Base-by-base conservation (phyloP, 2,797 vertebrate species). In the Halcyon leucocephala region DNA sequence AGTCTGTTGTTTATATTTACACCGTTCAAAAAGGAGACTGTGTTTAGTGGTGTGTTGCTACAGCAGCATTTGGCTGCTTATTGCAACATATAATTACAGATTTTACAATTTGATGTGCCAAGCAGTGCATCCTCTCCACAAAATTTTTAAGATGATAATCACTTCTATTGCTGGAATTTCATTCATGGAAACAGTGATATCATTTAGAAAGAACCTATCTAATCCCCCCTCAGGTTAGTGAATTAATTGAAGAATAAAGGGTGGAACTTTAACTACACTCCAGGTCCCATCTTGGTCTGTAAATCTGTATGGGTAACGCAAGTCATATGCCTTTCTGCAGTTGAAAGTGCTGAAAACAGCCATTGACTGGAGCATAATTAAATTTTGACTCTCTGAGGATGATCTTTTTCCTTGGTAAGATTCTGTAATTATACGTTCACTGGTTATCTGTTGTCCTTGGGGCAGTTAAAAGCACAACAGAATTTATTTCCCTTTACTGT, bases 1-100 rank as follows among this genome's bases (percentile, higher is more conserved):
- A 91, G 60, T 82, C 87, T 95, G 81, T 72, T 93, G 64, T 90
- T 96, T 95, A 54, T 86, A 54, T 96, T 80, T 94, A 77, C 61
- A 73, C 74, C 64, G 90, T 95, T 89, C 73, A 67, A 58, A 91
- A 67, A 84, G 60, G 86, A 92, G 73, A 15, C n/a, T 70, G 48
- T 90, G 28, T 93, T 94, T 90, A 70, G 37, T 71, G 58, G 15
- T 73, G 55, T 90, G 71, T 65, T 95, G 67, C 83, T 93, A 57
- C 88, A 89, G 85, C 48, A 96, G 70, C 71, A 84, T 89, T 93
- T 95, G 51, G 48, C 51, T 93, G 58, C 84, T 82, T 80, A 72
- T 64, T 91, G 80, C 49, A 60, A 74, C 44, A 49, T 54, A 17
- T 57, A 86, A 94, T 93, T 82, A 82, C 58, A 82, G 39, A 64